These are phyloP conservation scores for Piezodorus guildinii DNA, from an alignment of 1,140 invertebrate genomes.

Conservation along the genomic window DNA sequence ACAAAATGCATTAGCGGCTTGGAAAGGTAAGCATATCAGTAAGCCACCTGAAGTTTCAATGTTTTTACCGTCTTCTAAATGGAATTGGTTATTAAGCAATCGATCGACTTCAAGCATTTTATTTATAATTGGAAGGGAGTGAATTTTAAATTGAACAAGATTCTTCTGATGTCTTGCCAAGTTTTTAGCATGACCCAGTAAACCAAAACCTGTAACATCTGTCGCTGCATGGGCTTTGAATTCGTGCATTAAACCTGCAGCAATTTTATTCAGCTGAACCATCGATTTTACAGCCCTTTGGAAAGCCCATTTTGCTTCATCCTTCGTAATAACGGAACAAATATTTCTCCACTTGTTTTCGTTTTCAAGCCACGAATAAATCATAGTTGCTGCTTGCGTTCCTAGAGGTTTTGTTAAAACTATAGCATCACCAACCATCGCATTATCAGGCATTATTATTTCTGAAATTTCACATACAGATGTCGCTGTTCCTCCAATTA, in stretches of 20 bases:
- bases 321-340: slow-evolving; percentile 86
- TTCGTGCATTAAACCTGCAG: slow-evolving; percentile 89
- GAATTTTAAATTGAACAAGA: slow-evolving; percentile 93
- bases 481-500: slow-evolving; percentile 91
- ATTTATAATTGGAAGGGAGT: slow-evolving; percentile 91
- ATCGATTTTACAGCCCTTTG: slow-evolving; percentile 93
- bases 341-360: slow-evolving; percentile 92
- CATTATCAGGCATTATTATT: slow-evolving; percentile 62
- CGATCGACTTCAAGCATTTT: slow-evolving; percentile 96
- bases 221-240: slow-evolving; percentile 96
- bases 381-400: slow-evolving; percentile 88
- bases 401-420: slow-evolving; percentile 94
- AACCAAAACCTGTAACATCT: slow-evolving; percentile 92
- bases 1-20: slow-evolving; percentile 92
- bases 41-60: slow-evolving; percentile 54
- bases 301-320: slow-evolving; percentile 89
- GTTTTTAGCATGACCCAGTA: slow-evolving; percentile 92
- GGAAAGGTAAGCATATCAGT: slow-evolving; percentile 82
- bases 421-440: slow-evolving; percentile 89
- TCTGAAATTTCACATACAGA: slow-evolving; percentile 54
- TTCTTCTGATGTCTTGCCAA: slow-evolving; percentile 91
- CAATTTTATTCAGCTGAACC: slow-evolving; percentile 85
- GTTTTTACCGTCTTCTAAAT: slow-evolving; percentile 4
- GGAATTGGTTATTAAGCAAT: slow-evolving; percentile 86
- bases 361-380: slow-evolving; percentile 92